Evolutionary conservation across 30 jellyfish, hydroid and myxozoan genomes (phyloP), one percentile per base, ranked within the genome.

Genomic region (Chironex yamaguchii): DNA sequence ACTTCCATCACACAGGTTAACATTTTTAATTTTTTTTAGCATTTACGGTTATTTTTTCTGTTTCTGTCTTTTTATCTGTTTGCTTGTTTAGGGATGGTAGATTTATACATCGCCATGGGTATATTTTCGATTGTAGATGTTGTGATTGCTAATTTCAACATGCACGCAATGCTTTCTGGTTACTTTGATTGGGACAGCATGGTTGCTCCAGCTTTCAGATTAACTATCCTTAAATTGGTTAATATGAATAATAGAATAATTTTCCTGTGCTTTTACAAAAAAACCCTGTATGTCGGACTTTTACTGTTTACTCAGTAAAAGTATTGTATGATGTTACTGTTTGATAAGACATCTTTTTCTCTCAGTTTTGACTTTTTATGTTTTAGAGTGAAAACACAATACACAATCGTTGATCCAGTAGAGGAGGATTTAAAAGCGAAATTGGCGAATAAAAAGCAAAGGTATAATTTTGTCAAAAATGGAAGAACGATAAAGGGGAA

Each of bases 1-100:
- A 11, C 88, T 89, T 25, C 97, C 97, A 17, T 69, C 90, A 0
- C 97, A 89, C 64, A 80, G 97, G 97, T 80, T 31, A n/a, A n/a
- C n/a, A n/a, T n/a, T n/a, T n/a, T n/a, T n/a, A n/a, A n/a, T n/a
- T n/a, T n/a, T n/a, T n/a, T n/a, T n/a, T n/a, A n/a, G n/a, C n/a
- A n/a, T n/a, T n/a, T n/a, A n/a, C n/a, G n/a, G n/a, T n/a, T n/a
- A n/a, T n/a, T n/a, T n/a, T n/a, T n/a, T n/a, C n/a, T n/a, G n/a
- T 9, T 11, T 0, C 0, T 14, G 27, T 12, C 11, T n/a, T 13
- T 0, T 62, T 62, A 25, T 4, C 0, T 64, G 28, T 20, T 25
- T 48, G 31, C 22, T 65, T 65, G 14, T 24, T 1, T 25, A 48
- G 14, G 31, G 31, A 0, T 65, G 31, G 14, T 25, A 65, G 79